phyloP scores from a whole-genome alignment of 2,797 vertebrate species.

The Petrocephalus sullivani region DNA sequence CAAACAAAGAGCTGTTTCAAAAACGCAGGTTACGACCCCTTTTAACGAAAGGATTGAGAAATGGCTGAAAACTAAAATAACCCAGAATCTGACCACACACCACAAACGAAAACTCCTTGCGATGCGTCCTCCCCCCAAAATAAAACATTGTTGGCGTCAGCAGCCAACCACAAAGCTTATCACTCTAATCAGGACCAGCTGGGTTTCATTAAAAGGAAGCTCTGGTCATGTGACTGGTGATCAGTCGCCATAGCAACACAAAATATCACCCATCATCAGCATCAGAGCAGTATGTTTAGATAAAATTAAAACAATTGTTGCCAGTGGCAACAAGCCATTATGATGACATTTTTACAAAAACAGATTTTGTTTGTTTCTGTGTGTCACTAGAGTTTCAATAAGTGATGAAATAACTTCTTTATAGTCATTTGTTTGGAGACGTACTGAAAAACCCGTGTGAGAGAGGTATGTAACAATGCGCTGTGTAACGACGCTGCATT shows the following conservation, averaged over 20 bases:
- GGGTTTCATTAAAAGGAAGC: neutral
- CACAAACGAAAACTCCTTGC: neutral
- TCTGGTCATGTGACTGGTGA: neutral
- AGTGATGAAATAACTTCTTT: neutral
- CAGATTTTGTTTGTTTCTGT: neutral
- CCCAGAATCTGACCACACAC: neutral
- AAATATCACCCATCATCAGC: neutral
- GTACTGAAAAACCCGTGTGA: neutral
- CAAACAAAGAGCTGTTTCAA: neutral
- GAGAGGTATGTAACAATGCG: neutral
- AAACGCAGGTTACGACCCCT: neutral
- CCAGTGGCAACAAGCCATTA: neutral
- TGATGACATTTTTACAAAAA: neutral
- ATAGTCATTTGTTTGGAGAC: neutral
- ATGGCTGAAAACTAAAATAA: neutral
- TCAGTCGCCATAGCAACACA: neutral
- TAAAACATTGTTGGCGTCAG: neutral
- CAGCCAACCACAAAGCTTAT: neutral
- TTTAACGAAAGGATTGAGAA: neutral
- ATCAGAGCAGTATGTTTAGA: neutral
- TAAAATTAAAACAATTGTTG: neutral
- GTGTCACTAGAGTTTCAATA: neutral
- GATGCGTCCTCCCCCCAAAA: neutral
- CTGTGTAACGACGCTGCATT: too few relatives aligned
- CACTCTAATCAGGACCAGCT: neutral